These are phyloP conservation scores for Falco columbarius DNA, from an alignment of 2,797 vertebrate genomes.

Conservation along the genomic window DNA sequence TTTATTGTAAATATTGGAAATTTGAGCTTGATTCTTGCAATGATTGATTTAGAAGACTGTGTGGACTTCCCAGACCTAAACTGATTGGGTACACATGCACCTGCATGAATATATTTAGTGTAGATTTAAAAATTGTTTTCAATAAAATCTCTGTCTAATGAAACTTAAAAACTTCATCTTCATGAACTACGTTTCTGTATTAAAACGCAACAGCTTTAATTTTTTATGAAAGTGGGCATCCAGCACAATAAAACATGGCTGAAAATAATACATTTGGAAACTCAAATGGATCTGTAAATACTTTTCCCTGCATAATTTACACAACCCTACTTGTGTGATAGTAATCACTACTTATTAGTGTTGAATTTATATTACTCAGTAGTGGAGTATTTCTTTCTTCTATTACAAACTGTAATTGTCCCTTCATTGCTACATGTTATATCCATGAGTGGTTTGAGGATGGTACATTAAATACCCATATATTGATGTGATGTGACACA, in stretches of 20 bases:
- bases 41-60: not conserved
- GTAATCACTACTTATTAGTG: conserved; percentile 7
- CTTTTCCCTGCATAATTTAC: conserved; percentile 37
- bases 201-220: conserved; percentile 23
- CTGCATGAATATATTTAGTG: not conserved
- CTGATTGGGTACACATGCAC: not conserved
- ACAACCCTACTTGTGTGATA: not conserved
- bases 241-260: not conserved
- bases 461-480: not conserved
- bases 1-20: conserved; percentile 16
- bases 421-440: not conserved
- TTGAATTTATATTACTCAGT: not conserved
- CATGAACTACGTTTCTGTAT: not conserved
- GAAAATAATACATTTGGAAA: conserved; percentile 23
- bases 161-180: conserved; percentile 12
- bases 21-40: not conserved
- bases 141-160: not conserved
- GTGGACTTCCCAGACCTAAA: not conserved
- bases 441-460: not conserved
- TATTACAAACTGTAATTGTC: not conserved
- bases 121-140: not conserved
- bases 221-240: conserved; percentile 39
- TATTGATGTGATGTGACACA: not conserved
- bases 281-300: conserved; percentile 35
- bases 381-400: conserved; percentile 3